Conservation (phyloP, 2,888 invertebrate species). For the Archips xylosteana region DNA sequence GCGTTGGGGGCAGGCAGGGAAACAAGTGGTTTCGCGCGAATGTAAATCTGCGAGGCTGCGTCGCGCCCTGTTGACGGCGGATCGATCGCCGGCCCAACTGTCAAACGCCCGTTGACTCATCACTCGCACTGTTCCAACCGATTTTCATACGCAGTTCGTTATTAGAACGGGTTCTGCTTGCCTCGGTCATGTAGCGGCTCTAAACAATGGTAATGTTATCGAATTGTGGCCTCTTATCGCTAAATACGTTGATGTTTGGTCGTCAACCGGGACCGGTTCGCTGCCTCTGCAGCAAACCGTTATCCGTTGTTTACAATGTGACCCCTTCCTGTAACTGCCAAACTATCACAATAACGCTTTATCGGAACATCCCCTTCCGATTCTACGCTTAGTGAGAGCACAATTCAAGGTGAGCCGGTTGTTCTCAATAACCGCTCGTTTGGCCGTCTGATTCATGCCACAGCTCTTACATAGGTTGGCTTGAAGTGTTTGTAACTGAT, state of each 20-base stretch:
- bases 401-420: slow-evolving; percentile 27
- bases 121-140: slow-evolving; percentile 60
- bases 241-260: slow-evolving; percentile 45
- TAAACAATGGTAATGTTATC: slow-evolving; percentile 52
- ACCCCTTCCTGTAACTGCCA: slow-evolving; percentile 3
- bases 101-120: slow-evolving; percentile 83
- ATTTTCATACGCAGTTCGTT: slow-evolving; percentile 73
- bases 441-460: slow-evolving; percentile 29
- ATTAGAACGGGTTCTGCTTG: slow-evolving; percentile 56
- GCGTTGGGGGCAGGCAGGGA: slow-evolving; percentile 52
- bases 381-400: slow-evolving; percentile 10
- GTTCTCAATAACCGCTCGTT: slow-evolving; percentile 24
- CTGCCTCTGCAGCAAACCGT: slow-evolving; percentile 24
- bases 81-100: slow-evolving; percentile 84
- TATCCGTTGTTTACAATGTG: slow-evolving; percentile 31
- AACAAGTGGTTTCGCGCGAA: slow-evolving; percentile 62
- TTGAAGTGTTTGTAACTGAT: slow-evolving; percentile 5
- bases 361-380: background rate
- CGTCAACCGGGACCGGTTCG: slow-evolving; percentile 45
- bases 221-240: slow-evolving; percentile 44
- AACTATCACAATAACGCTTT: background rate
- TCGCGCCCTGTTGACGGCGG: slow-evolving; percentile 69
- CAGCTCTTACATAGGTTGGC: slow-evolving; percentile 7
- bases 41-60: slow-evolving; percentile 52
- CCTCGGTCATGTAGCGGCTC: slow-evolving; percentile 47